Percentiles rank a stretch among this genome's conserved stretches.
Conservation (phyloP, 2,113 vertebrate species). For the Falcunculus frontatus region DNA sequence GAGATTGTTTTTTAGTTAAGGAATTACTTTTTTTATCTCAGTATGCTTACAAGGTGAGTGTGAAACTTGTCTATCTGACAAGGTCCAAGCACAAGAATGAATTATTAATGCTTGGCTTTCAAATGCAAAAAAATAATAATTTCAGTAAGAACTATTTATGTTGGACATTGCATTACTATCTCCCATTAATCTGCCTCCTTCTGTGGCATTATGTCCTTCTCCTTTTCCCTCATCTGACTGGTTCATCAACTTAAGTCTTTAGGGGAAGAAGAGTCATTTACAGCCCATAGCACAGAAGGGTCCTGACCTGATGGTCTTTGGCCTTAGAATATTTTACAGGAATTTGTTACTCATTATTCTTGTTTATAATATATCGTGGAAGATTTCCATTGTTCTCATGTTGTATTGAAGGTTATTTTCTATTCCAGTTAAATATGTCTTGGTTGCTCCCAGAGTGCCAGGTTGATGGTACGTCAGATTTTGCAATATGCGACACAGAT, state of each 20-base stretch:
- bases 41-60: not conserved
- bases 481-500: not conserved
- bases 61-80: not conserved
- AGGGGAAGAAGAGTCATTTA: not conserved
- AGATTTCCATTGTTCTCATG: not conserved
- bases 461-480: not conserved
- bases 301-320: not conserved
- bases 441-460: not conserved
- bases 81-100: not conserved
- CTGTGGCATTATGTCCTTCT: not conserved
- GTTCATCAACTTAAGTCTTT: not conserved
- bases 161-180: not conserved
- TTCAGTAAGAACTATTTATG: not conserved
- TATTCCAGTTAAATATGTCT: not conserved
- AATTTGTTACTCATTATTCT: not conserved
- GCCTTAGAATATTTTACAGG: not conserved
- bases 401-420: not conserved
- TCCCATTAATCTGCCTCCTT: not conserved
- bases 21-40: not conserved
- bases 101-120: not conserved
- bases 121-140: not conserved
- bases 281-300: not conserved
- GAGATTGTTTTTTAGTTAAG: not conserved
- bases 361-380: not conserved
- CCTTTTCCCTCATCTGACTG: not conserved